A percentile compares a stretch with the other conserved stretches of the same genome.
Conservation (phyloP, 1,140 invertebrate genomes). For the Eriocheir sinensis region DNA sequence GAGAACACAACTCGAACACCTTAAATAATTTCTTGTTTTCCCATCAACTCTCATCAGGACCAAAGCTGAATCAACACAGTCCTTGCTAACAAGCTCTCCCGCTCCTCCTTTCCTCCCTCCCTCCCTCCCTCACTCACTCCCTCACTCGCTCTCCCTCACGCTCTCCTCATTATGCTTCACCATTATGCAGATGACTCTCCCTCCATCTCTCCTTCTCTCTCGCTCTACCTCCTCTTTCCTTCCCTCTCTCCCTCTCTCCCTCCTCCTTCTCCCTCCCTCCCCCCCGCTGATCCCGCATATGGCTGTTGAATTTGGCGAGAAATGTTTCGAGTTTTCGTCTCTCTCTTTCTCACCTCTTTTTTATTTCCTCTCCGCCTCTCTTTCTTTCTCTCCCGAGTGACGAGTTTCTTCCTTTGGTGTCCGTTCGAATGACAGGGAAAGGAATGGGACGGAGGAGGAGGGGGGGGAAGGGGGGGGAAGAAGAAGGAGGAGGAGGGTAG, state of each 20-base stretch:
- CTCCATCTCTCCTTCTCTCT: too few relatives aligned
- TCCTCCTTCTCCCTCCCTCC: not conserved
- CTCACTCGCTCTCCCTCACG: not conserved
- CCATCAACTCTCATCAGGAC: not conserved
- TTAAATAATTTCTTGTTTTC: constrained; percentile 27
- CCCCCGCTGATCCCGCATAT: not conserved
- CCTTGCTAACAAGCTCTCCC: not conserved
- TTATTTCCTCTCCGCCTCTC: not conserved
- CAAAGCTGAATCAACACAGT: constrained; percentile 11
- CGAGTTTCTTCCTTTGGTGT: constrained; percentile 13
- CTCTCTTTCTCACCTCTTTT: not conserved
- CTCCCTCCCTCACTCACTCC: not conserved
- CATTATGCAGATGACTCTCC: constrained; percentile 18
- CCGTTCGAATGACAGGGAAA: not conserved
- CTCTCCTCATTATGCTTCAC: constrained; percentile 23
- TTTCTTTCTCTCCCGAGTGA: not conserved
- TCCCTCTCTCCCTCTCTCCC: not conserved
- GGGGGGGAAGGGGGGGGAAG: not conserved
- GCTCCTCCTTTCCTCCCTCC: not conserved
- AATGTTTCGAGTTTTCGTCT: not conserved
- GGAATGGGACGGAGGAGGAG: not conserved
- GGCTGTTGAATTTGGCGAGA: not conserved
- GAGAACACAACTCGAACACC: not conserved
- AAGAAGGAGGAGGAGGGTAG: too few relatives aligned
- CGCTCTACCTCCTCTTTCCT: not conserved